Percentiles rank a stretch among this genome's conserved stretches.
Evolutionary conservation across 2,888 invertebrate species (phyloP).

Genomic region (Proisotoma minuta): DNA sequence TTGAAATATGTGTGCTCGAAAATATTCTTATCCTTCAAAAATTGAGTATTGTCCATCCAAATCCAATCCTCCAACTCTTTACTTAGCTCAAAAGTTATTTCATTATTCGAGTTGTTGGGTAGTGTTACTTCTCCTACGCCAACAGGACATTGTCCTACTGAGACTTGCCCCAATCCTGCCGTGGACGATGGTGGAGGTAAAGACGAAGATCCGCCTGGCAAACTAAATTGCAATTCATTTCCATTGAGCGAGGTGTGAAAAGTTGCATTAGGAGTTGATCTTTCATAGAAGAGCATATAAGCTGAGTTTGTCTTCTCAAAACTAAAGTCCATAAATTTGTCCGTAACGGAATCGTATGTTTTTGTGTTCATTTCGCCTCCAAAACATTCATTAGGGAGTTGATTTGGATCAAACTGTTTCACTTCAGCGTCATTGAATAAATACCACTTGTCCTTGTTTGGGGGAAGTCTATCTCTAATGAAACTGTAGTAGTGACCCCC

Average conservation of each 20-base stretch:
- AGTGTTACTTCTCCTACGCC: conserved; percentile 5
- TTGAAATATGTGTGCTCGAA: conserved; percentile 94
- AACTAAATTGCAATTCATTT: conserved; percentile 9
- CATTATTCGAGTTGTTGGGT: not conserved
- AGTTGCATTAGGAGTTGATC: conserved; percentile 55
- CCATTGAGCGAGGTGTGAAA: not conserved
- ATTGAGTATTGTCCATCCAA: conserved; percentile 95
- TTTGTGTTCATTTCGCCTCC: conserved; percentile 98
- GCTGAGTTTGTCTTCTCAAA: conserved; percentile 97
- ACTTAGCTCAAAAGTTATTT: conserved; percentile 59
- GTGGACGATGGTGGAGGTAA: no score
- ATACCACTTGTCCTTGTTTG: conserved; percentile 81
- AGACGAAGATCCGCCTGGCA: conserved; percentile 41
- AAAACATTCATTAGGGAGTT: conserved; percentile 91
- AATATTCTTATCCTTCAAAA: conserved; percentile 89
- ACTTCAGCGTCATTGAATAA: conserved; percentile 90
- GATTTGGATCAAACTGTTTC: conserved; percentile 90
- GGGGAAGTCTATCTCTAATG: conserved; percentile 74
- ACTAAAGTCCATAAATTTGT: conserved; percentile 95
- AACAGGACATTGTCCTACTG: not conserved
- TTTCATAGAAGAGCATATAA: conserved; percentile 94
- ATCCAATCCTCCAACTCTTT: conserved; percentile 90
- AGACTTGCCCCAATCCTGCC: no score
- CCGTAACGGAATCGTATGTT: conserved; percentile 92
- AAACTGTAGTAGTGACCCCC: conserved; percentile 75